Base-by-base conservation (phyloP, 2,797 vertebrate genomes). In the Aldrovandia affinis region DNA sequence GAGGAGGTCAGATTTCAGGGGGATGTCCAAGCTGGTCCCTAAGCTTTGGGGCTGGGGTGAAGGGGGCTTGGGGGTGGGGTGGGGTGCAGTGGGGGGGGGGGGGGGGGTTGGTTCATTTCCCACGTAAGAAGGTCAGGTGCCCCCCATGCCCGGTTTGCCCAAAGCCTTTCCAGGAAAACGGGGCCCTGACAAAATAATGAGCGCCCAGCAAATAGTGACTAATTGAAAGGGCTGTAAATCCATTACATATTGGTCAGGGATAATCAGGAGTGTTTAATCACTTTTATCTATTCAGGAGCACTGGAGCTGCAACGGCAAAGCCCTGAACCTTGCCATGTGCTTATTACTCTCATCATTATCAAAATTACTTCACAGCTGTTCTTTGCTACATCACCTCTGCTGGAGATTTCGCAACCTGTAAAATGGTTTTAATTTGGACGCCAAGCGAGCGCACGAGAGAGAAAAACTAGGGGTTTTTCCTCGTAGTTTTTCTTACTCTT, bases 221-320 rank as follows among this genome's bases (percentile, higher is more conserved):
- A 98, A 98, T 99, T 99, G 97, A 99, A 99, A 98, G 97, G 97
- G 97, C 97, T 98, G 97, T 98, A 98, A 98, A 98, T 97, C 97
- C 97, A 98, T 99, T 97, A 98, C 97, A 97, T 98, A 97, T 98
- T 97, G 97, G 97, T 98, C 96, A 97, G 96, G 97, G 97, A 98
- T 98, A 98, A 98, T 98, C 97, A 97, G 96, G 97, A 97, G 97
- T 97, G 97, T 98, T 99, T 98, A 98, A 98, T 98, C 97, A 98
- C 97, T 98, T 98, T 97, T 98, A 97, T 98, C 97, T 98, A 97
- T 98, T 98, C 97, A 98, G 95, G 95, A 96, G 97, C 97, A 98
- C 96, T 97, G 97, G 96, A 97, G 97, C 98, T 97, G 97, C 96
- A 98, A 97, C 96, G 95, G 97, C 96, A 96, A 96, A 98, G 96